Conservation (phyloP, 2,113 vertebrate genomes). For the Morone saxatilis region DNA sequence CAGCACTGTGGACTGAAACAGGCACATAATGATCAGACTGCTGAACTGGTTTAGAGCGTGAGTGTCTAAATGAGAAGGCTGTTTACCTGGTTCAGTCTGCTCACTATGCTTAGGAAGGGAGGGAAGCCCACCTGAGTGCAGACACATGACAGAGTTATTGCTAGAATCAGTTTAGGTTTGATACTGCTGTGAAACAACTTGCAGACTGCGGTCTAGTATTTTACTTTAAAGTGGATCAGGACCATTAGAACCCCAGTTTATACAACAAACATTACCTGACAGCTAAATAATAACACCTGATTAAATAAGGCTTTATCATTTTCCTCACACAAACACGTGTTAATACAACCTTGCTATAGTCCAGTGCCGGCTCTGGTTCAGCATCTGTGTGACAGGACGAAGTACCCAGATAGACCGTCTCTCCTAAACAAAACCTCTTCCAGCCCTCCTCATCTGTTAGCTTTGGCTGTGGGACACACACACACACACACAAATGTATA, state of each 20-base stretch:
- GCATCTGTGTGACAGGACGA: slow-evolving; percentile 66
- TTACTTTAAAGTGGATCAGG: neutral
- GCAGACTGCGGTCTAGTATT: neutral
- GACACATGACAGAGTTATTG: neutral
- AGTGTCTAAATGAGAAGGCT: neutral
- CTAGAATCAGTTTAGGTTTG: neutral
- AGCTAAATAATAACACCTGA: neutral
- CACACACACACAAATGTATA: neutral
- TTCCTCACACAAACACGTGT: neutral
- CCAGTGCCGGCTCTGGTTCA: slow-evolving; percentile 84
- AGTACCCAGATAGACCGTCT: slow-evolving; percentile 84
- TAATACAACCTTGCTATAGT: slow-evolving; percentile 90
- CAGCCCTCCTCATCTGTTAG: slow-evolving; percentile 94
- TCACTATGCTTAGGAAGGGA: slow-evolving; percentile 95
- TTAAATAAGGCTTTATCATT: neutral
- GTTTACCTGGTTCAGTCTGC: slow-evolving; percentile 95
- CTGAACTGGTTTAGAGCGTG: neutral
- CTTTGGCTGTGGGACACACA: slow-evolving; percentile 85
- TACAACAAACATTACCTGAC: neutral
- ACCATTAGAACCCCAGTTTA: neutral
- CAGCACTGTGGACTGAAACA: slow-evolving; percentile 89
- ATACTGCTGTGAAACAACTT: neutral
- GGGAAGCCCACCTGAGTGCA: slow-evolving; percentile 92
- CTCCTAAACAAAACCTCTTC: slow-evolving; percentile 96
- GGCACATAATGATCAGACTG: neutral